Base-by-base conservation (phyloP, 2,797 vertebrate species). In the Hafferia zeledoni region DNA sequence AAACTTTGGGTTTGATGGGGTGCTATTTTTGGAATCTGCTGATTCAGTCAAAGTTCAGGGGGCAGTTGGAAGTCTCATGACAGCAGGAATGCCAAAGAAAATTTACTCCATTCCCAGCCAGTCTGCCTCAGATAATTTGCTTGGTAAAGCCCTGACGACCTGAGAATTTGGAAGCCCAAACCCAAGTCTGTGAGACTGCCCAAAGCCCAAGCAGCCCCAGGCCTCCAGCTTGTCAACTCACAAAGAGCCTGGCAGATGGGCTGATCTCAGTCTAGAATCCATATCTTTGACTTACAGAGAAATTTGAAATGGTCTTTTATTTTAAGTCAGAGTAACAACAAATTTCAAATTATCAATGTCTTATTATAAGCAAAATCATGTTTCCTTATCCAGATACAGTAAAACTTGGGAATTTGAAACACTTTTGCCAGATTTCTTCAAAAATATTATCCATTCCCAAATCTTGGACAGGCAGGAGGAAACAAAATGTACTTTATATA, bases 1-100 rank as follows among this genome's bases (percentile, higher is more conserved):
- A 17, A 75, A 57, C 37, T 65, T 50, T 2, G 3, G 13, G 11
- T 1, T 1, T 1, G 0, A 4, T 28, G 16, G 6, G 15, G 8
- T 39, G 19, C 8, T 63, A 4, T 53, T 71, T 70, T 49, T 46
- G 35, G 22, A 50, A 57, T 59, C 23, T 52, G 9, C 1, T 16
- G 44, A 30, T 67, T 83, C 56, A 55, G 5, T 25, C 31, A n/a
- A 11, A 47, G 33, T 77, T 85, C 47, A 15, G 18, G 15, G 17
- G 2, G 4, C 9, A 41, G 14, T 4, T 6, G 1, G 24, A 82
- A n/a, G 59, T 57, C 31, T 10, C 17, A 22, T 8, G 31, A 15
- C 56, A 31, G 5, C 43, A 72, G 59, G 35, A 84, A 50, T 57
- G 31, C 1, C 5, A 55, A 63, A 28, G 13, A 59, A 77, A 65